Evolutionary conservation across 1,140 invertebrate genomes (phyloP).

Genomic region (Zaprionus tsacasi): DNA sequence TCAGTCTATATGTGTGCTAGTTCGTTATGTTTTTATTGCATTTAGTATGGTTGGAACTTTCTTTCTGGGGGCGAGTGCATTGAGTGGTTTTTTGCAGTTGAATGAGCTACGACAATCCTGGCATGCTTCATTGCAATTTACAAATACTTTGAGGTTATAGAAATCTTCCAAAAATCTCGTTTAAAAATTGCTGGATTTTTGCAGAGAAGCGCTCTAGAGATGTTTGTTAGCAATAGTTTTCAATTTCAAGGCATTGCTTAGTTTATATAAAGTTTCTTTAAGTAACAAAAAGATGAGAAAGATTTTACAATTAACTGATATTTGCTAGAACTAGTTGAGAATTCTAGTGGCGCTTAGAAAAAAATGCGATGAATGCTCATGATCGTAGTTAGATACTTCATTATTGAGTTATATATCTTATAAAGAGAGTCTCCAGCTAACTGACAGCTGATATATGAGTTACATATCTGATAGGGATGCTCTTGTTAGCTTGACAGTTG

Average conservation of each 20-base stretch:
- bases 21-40: slow-evolving; percentile 18
- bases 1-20: background rate
- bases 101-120: background rate
- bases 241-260: background rate
- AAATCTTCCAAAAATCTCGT: background rate
- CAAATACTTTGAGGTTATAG: background rate
- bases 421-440: too few relatives aligned
- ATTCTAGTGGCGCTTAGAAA: too few relatives aligned
- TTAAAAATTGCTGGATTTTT: background rate
- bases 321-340: too few relatives aligned
- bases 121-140: background rate
- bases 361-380: too few relatives aligned
- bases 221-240: background rate
- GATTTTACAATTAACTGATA: too few relatives aligned
- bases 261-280: background rate
- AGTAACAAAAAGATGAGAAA: background rate
- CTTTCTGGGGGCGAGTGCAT: background rate
- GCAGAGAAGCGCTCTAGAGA: background rate
- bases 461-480: background rate
- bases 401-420: too few relatives aligned
- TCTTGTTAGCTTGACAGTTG: background rate
- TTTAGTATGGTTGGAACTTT: slow-evolving; percentile 7
- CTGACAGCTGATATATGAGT: too few relatives aligned
- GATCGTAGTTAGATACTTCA: too few relatives aligned
- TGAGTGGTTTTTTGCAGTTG: slow-evolving; percentile 1